Conservation (phyloP, 2,113 vertebrate species). For the Saguinus imperator region DNA sequence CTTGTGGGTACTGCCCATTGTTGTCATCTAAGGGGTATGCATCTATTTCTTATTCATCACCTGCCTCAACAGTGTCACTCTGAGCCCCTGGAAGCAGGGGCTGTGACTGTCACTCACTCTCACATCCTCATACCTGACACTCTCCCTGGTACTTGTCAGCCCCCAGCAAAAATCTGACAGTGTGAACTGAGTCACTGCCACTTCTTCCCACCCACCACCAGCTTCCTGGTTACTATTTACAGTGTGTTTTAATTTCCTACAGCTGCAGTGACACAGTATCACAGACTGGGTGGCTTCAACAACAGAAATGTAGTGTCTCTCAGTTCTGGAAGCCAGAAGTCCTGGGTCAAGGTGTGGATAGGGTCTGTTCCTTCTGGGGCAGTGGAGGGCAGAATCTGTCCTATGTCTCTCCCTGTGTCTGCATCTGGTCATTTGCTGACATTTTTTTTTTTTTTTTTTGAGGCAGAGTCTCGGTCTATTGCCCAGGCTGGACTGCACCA, state of each 20-base stretch:
- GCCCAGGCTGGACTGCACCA: too few species aligned
- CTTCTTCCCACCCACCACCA: not conserved
- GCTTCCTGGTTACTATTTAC: not conserved
- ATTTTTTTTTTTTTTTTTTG: too few species aligned
- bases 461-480: too few species aligned
- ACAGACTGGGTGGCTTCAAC: not conserved
- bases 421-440: not conserved
- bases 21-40: not conserved
- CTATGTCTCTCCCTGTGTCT: not conserved
- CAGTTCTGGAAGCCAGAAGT: not conserved
- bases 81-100: not conserved
- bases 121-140: not conserved
- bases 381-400: too few species aligned
- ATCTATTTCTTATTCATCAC: not conserved
- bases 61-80: not conserved
- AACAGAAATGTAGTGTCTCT: not conserved
- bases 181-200: not conserved
- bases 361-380: not conserved
- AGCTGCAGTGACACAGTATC: not conserved
- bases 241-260: not conserved
- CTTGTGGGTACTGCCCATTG: not conserved
- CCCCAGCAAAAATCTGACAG: not conserved
- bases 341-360: rapidly evolving
- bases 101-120: not conserved
- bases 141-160: too few species aligned